Base-by-base conservation (phyloP, 2,113 vertebrate species). In the Tachysurus vachellii region DNA sequence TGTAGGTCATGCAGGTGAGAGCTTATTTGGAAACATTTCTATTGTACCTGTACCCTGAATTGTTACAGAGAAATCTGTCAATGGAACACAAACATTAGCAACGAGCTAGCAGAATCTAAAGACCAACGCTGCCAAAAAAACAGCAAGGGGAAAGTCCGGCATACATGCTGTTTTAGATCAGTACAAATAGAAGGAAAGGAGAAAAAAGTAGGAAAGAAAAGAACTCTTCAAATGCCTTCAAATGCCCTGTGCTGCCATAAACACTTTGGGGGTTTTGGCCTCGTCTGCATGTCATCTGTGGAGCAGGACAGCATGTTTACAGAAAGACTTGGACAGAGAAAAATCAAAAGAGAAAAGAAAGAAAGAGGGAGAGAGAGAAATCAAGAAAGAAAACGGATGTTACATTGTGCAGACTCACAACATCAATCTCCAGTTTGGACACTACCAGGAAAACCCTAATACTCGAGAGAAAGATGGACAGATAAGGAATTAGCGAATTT, bases 211-310 rank as follows among this genome's bases (percentile, higher is more conserved):
- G n/a, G 44, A 56, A 76, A 50, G 75, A 11, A 61, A 70, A 82
- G 21, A 68, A 83, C 83, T 17, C 59, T 19, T 36, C 36, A 36
- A n/a, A 42, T 42, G 84, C 61, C 84, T 80, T 91, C 68, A 87
- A 89, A 89, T 11, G 31, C 71, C 88, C 83, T 82, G 16, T 8
- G 28, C 88, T 89, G 83, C 70, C 59, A 86, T 90, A 85, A 91
- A 91, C 87, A 89, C 79, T 80, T 42, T 56, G 64, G 71, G 79
- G 80, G 82, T 86, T 64, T 70, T 83, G 86, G 85, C 76, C 77
- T 88, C 73, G 71, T 88, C 89, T 88, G 75, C 44, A 64, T 89
- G 84, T 88, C 85, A 86, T 91, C 87, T 87, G 88, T 84, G 53
- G 86, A 62, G 44, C 76, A 61, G 86, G 87, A 79, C 84, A 89